Conservation (phyloP, 2,888 invertebrate genomes). For the Phasia obesa region DNA sequence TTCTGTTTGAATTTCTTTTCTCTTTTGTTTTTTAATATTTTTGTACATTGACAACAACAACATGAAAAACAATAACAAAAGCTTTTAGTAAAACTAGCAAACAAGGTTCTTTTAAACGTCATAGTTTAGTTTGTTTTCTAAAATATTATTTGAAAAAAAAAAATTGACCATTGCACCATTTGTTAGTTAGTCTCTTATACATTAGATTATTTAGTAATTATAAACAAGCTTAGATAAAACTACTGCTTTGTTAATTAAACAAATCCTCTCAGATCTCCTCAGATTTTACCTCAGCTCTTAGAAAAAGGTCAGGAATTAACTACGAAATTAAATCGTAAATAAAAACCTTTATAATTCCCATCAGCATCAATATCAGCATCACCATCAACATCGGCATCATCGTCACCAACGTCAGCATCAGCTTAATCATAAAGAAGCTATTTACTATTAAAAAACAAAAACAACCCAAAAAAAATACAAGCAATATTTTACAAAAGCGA, state of each 20-base stretch:
- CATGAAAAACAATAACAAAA: conserved; percentile 49
- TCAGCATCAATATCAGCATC: background rate
- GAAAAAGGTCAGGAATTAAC: conserved; percentile 21
- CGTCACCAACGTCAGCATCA: conserved; percentile 3
- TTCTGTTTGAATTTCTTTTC: background rate
- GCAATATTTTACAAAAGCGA: conserved; percentile 61
- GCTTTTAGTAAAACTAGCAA: conserved; percentile 70
- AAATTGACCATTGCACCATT: background rate
- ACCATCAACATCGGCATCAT: background rate
- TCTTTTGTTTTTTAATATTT: background rate
- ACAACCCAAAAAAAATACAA: too few relatives aligned
- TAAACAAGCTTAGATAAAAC: background rate
- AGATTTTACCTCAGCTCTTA: background rate
- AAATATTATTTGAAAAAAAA: background rate
- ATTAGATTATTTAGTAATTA: background rate
- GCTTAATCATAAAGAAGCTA: conserved; percentile 8
- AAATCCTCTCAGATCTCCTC: background rate
- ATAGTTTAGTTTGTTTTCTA: conserved; percentile 66
- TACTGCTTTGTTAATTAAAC: background rate
- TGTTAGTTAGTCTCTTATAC: background rate
- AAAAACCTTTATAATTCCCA: conserved; percentile 19
- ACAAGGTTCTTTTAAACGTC: conserved; percentile 81
- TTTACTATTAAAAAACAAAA: conserved; percentile 36
- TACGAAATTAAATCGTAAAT: conserved; percentile 19
- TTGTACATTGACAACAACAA: conserved; percentile 53